Evolutionary conservation across 1,140 invertebrate genomes (phyloP).

Genomic region (Formica exsecta): DNA sequence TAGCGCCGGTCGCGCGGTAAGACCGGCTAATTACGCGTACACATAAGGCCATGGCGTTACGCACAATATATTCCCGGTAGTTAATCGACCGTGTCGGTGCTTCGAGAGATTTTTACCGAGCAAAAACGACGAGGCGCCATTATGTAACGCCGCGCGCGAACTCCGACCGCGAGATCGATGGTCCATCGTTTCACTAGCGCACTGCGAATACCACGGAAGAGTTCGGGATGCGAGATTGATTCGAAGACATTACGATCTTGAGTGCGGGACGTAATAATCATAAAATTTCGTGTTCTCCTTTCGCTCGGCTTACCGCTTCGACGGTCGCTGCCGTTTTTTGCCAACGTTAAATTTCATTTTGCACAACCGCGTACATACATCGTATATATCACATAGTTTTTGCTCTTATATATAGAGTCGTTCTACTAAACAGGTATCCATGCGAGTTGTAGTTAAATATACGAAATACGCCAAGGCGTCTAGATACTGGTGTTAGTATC

Average conservation of each 20-base stretch:
- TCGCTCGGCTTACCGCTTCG: not conserved
- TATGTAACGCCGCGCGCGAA: conserved; percentile 55
- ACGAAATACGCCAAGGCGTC: not conserved
- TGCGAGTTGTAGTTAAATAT: conserved; percentile 5
- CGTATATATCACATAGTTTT: conserved; percentile 5
- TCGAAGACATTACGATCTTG: conserved; percentile 41
- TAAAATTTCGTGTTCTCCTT: conserved; percentile 41
- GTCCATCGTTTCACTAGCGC: conserved; percentile 14
- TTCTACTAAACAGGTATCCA: conserved; percentile 33
- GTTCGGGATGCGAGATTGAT: conserved; percentile 38
- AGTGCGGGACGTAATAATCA: conserved; percentile 32
- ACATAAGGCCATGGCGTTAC: conserved; percentile 71
- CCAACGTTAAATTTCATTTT: conserved; percentile 43
- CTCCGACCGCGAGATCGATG: conserved; percentile 66
- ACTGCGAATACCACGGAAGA: conserved; percentile 22
- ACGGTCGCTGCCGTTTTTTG: not conserved
- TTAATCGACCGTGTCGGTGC: conserved; percentile 67
- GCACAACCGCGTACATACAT: conserved; percentile 2
- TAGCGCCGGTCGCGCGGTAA: conserved; percentile 78
- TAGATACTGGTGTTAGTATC: conserved; percentile 12
- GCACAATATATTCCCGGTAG: conserved; percentile 72
- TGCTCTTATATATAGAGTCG: not conserved
- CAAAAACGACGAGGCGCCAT: conserved; percentile 13
- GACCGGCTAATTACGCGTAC: conserved; percentile 79
- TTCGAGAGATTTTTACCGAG: conserved; percentile 45